Conservation (phyloP, 1,140 invertebrate species). For the Steinernema khuongi region DNA sequence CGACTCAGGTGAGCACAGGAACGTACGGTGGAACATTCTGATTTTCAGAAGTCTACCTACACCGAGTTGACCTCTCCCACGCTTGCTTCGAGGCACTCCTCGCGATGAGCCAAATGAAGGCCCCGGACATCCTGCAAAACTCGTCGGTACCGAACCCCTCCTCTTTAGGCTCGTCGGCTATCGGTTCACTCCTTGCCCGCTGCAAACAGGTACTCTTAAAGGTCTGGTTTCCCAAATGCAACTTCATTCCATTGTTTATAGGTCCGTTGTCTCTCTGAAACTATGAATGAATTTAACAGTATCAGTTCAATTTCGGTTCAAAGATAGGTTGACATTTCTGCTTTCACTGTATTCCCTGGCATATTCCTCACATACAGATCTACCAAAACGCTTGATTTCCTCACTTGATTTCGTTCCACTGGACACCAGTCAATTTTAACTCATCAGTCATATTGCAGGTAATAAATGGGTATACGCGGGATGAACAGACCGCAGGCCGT, state of each 20-base stretch:
- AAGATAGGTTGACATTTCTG: background rate
- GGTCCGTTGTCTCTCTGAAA: slow-evolving; percentile 23
- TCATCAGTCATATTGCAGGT: slow-evolving; percentile 33
- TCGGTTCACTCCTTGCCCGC: slow-evolving; percentile 40
- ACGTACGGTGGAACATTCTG: slow-evolving; percentile 11
- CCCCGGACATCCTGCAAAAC: slow-evolving; percentile 19
- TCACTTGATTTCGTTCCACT: too few species aligned
- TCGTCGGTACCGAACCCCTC: slow-evolving; percentile 4
- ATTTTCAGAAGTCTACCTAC: slow-evolving; percentile 57
- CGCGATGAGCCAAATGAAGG: slow-evolving; percentile 43
- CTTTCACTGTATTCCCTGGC: too few species aligned
- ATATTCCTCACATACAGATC: background rate
- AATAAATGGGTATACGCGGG: slow-evolving; percentile 45
- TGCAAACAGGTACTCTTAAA: slow-evolving; percentile 44
- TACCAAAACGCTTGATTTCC: too few species aligned
- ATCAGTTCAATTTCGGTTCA: background rate
- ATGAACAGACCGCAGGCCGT: slow-evolving; percentile 46
- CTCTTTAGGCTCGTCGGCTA: slow-evolving; percentile 47
- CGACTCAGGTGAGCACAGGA: slow-evolving; percentile 46
- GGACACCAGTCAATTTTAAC: too few species aligned
- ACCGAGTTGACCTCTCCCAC: slow-evolving; percentile 52
- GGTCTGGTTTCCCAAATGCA: background rate
- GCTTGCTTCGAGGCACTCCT: slow-evolving; percentile 58
- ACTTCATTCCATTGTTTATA: slow-evolving; percentile 12
- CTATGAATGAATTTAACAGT: background rate